These are phyloP conservation scores for Ibycter americanus DNA, from an alignment of 2,797 vertebrate genomes.

Conservation along the genomic window DNA sequence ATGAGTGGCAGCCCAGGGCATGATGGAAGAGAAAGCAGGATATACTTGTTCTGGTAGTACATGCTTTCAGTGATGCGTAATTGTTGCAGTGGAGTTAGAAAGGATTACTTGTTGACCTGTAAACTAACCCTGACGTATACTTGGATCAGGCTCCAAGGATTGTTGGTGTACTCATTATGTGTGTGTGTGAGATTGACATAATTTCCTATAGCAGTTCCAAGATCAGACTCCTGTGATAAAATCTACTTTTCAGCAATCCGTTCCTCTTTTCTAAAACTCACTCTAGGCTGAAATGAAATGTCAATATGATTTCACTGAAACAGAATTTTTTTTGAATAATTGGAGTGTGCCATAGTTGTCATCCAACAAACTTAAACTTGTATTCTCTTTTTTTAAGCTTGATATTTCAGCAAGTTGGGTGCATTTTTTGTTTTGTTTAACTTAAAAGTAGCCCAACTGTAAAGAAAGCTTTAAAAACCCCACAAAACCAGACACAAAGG, in stretches of 20 bases:
- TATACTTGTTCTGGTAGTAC: not conserved
- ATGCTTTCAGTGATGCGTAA: not conserved
- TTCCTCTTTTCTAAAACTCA: not conserved
- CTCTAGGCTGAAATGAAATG: not conserved
- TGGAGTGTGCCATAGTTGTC: not conserved
- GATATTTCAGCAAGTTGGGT: not conserved
- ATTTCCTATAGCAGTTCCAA: no score
- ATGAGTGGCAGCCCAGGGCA: not conserved
- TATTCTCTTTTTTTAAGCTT: not conserved
- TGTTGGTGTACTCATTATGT: not conserved
- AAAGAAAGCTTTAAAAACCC: not conserved
- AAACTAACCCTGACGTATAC: not conserved
- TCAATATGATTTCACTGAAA: not conserved
- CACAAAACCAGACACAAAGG: not conserved
- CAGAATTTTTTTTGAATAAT: rapidly evolving
- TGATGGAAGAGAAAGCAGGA: not conserved
- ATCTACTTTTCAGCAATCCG: not conserved
- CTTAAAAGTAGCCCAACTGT: not conserved
- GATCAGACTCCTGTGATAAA: not conserved
- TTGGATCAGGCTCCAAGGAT: not conserved
- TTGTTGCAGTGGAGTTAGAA: not conserved
- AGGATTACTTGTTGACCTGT: not conserved
- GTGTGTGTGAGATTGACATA: not conserved
- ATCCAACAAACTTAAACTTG: not conserved
- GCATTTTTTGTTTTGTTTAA: not conserved